Evolutionary conservation across 2,888 invertebrate genomes (phyloP).

Genomic region (Cerastoderma edule): DNA sequence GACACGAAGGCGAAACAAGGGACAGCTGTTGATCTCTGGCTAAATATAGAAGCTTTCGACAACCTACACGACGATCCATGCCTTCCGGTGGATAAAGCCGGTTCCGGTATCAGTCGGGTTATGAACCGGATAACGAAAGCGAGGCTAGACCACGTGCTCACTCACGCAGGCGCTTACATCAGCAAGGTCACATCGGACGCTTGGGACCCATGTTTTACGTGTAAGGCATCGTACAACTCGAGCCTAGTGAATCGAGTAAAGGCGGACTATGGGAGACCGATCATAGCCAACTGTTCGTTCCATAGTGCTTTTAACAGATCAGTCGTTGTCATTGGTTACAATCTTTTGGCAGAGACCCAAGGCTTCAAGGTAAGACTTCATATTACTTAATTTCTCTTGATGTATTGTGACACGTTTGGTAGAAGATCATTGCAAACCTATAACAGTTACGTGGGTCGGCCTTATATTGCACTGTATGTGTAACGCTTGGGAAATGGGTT

Average conservation of each 20-base stretch:
- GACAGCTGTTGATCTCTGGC: conserved; percentile 67
- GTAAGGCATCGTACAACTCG: conserved; percentile 59
- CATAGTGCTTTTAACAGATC: conserved; percentile 72
- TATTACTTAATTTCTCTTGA: too few relatives aligned
- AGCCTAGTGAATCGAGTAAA: conserved; percentile 63
- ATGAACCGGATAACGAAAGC: conserved; percentile 62
- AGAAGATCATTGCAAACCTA: too few relatives aligned
- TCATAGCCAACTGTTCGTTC: conserved; percentile 74
- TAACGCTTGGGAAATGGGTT: too few relatives aligned
- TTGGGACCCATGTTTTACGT: conserved; percentile 76
- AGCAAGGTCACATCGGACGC: conserved; percentile 73
- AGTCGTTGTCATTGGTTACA: conserved; percentile 75
- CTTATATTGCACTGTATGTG: too few relatives aligned
- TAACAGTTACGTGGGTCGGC: too few relatives aligned
- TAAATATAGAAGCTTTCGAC: conserved; percentile 75
- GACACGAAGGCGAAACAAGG: conserved; percentile 38
- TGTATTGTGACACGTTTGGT: too few relatives aligned
- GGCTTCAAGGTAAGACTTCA: conserved; percentile 66
- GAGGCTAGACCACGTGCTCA: conserved; percentile 71
- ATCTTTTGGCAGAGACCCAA: conserved; percentile 68
- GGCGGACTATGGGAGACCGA: conserved; percentile 62
- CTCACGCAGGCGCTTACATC: conserved; percentile 64
- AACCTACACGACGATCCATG: conserved; percentile 70
- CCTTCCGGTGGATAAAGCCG: conserved; percentile 66
- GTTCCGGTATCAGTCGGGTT: conserved; percentile 66